Evolutionary conservation across 2,797 vertebrate species (phyloP).

Genomic region (Sebastes diploproa): DNA sequence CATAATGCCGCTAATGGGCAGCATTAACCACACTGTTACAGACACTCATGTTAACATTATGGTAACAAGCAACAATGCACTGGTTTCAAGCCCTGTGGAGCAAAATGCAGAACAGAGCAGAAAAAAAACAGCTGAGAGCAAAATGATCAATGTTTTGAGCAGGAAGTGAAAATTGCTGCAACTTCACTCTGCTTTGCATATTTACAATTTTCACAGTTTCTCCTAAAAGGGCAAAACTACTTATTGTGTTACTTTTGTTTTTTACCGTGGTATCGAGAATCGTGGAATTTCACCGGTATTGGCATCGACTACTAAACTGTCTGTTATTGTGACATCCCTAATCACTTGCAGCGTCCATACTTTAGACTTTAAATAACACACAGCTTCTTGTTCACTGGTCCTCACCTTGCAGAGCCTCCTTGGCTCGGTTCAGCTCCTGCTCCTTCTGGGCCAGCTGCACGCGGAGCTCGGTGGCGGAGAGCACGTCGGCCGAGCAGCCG

Average conservation of each 20-base stretch:
- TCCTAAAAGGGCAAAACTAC: not conserved
- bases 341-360: not conserved
- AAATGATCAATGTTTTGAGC: not conserved
- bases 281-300: too few species aligned
- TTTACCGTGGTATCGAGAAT: too few species aligned
- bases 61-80: not conserved
- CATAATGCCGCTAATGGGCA: constrained; percentile 47
- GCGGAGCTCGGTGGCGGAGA: constrained; percentile 93
- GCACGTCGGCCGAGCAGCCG: constrained; percentile 89
- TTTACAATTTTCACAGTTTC: not conserved
- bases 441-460: constrained; percentile 96
- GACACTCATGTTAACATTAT: constrained; percentile 21
- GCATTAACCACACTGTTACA: constrained; percentile 34
- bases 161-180: not conserved
- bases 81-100: constrained; percentile 1
- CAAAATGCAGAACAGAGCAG: not conserved
- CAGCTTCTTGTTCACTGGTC: not conserved
- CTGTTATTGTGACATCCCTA: too few species aligned
- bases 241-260: too few species aligned
- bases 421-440: constrained; percentile 94
- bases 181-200: not conserved
- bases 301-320: too few species aligned
- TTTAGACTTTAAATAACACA: constrained; percentile 2
- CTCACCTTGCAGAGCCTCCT: constrained; percentile 96
- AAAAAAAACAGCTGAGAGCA: not conserved